Conservation (phyloP, 2,888 invertebrate species). For the Mycalesis mineus region DNA sequence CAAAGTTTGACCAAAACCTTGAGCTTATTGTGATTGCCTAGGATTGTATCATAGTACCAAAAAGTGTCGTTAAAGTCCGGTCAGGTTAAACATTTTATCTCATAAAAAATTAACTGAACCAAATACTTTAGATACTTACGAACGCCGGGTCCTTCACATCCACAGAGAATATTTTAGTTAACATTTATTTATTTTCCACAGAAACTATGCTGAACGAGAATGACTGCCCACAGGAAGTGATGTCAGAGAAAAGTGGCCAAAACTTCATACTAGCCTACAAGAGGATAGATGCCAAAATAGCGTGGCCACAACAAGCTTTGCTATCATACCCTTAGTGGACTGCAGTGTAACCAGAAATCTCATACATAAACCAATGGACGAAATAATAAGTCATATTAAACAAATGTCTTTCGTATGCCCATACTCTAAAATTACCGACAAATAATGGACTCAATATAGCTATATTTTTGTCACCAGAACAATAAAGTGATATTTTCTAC, state of each 20-base stretch:
- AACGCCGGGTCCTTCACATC: no score
- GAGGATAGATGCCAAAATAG: conserved; percentile 96
- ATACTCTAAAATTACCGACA: conserved; percentile 36
- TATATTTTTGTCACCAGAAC: conserved; percentile 60
- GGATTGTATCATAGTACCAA: no score
- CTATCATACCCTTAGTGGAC: conserved; percentile 60
- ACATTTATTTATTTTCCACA: conserved; percentile 57
- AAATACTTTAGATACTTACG: no score
- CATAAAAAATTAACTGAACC: no score
- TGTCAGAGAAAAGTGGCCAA: conserved; percentile 83
- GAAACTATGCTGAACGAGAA: conserved; percentile 93
- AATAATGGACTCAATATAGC: conserved; percentile 33
- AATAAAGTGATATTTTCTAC: conserved; percentile 72
- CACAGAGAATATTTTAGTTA: no score
- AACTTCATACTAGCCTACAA: conserved; percentile 97
- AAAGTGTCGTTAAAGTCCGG: no score
- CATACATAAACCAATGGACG: conserved; percentile 24
- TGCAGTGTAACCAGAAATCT: conserved; percentile 36
- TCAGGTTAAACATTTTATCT: no score
- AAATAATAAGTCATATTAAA: not conserved
- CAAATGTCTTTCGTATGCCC: conserved; percentile 1
- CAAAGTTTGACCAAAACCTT: no score
- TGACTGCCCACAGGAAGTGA: conserved; percentile 93
- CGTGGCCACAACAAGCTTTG: conserved; percentile 88
- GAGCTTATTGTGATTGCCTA: no score